A percentile compares a stretch with the other conserved stretches of the same genome.
These are phyloP conservation scores for Forbesichthys agassizii DNA, from an alignment of 2,113 vertebrate species.

Conservation along the genomic window DNA sequence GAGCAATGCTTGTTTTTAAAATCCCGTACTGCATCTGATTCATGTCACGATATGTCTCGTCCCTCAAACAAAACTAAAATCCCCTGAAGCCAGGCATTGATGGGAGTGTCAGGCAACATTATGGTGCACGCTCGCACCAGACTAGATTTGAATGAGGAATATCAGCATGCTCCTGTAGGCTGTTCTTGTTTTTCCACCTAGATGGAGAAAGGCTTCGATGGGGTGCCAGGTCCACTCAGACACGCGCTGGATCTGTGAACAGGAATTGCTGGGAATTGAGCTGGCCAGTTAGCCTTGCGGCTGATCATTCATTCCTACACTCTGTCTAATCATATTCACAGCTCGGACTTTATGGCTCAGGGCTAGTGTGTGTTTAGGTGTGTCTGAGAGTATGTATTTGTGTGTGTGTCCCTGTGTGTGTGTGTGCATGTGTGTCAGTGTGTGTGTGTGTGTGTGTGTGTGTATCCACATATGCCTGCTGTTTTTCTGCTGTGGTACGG, in stretches of 20 bases:
- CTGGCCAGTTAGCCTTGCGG: conserved; percentile 9
- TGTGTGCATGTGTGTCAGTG: conserved; percentile 15
- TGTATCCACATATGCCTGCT: conserved; percentile 24
- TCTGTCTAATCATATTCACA: conserved; percentile 55
- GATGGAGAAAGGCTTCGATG: conserved; percentile 31
- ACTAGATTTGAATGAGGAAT: conserved; percentile 30
- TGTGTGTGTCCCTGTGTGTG: conserved; percentile 1
- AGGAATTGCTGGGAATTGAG: conserved; percentile 19
- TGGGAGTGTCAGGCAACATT: not conserved
- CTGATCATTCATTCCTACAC: conserved; percentile 28
- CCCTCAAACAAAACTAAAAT: too few species aligned
- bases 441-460: conserved; percentile 19
- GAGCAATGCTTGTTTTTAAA: not conserved
- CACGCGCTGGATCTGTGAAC: conserved; percentile 29
- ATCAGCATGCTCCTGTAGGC: conserved; percentile 1
- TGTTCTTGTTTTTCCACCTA: not conserved
- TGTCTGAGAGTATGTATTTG: conserved; percentile 7
- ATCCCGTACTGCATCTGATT: not conserved
- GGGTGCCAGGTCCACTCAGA: conserved; percentile 9
- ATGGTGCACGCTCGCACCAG: conserved; percentile 8
- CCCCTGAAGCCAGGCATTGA: conserved; percentile 9
- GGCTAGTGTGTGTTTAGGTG: conserved; percentile 1
- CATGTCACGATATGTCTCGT: too few species aligned
- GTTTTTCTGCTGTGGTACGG: conserved; percentile 35
- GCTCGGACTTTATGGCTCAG: conserved; percentile 25